Conservation (phyloP, 2,113 vertebrate genomes). For the Herpetotheres cachinnans region DNA sequence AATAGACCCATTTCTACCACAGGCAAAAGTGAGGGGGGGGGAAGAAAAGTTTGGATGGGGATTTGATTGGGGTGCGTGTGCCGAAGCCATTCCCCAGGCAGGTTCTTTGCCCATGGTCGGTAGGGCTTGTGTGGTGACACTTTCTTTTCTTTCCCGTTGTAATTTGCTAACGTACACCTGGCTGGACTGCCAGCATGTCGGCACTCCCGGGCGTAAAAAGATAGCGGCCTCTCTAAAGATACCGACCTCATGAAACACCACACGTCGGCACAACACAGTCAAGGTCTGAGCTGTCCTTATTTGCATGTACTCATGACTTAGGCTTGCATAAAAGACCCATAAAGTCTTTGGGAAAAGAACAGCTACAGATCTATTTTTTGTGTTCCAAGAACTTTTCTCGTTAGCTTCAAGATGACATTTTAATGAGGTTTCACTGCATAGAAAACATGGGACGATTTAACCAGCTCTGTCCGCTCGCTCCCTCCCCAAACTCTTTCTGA, state of each 20-base stretch:
- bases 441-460: slow-evolving; percentile 15
- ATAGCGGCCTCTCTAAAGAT: background rate
- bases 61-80: background rate
- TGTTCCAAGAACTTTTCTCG: slow-evolving; percentile 60
- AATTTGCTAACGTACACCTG: background rate
- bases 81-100: background rate
- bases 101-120: background rate
- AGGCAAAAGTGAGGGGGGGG: background rate
- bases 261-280: background rate
- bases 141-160: slow-evolving; percentile 7
- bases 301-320: slow-evolving; percentile 23
- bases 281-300: slow-evolving; percentile 16
- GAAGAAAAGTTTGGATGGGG: background rate
- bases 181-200: background rate
- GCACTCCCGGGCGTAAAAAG: background rate
- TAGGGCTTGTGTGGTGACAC: background rate
- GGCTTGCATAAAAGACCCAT: slow-evolving; percentile 47
- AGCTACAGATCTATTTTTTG: slow-evolving; percentile 28
- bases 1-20: background rate
- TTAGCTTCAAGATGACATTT: slow-evolving; percentile 59
- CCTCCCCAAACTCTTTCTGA: background rate
- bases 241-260: background rate
- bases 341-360: slow-evolving; percentile 18
- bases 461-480: background rate
- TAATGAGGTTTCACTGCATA: slow-evolving; percentile 57